Evolutionary conservation across 2,113 vertebrate species (phyloP).

Genomic region (Dolichotis patagonum): DNA sequence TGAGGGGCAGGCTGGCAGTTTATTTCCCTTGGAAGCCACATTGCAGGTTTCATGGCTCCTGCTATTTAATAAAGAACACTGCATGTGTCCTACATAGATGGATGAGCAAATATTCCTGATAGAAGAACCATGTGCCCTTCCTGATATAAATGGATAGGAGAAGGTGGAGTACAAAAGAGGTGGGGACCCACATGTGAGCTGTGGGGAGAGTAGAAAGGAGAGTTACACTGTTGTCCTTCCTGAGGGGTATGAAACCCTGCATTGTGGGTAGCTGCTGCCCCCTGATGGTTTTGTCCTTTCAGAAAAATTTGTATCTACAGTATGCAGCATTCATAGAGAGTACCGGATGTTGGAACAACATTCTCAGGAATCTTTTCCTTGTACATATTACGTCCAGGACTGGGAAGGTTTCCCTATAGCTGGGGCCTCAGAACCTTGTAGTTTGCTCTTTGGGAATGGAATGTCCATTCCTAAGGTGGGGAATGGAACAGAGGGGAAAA

Average conservation of each 20-base stretch:
- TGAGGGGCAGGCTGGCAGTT: conserved; percentile 51
- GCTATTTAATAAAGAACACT: conserved; percentile 75
- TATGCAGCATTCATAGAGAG: background rate
- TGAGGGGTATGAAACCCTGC: background rate
- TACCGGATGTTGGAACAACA: background rate
- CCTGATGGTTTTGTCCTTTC: conserved; percentile 68
- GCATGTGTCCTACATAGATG: conserved; percentile 66
- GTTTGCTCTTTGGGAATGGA: conserved; percentile 1
- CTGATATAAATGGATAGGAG: background rate
- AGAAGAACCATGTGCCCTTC: conserved; percentile 25
- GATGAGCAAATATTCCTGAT: conserved; percentile 70
- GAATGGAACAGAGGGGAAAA: background rate
- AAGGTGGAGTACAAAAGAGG: background rate
- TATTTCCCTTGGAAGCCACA: conserved; percentile 76
- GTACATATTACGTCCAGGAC: background rate
- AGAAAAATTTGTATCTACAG: background rate
- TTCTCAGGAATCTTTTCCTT: background rate
- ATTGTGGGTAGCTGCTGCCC: conserved; percentile 72
- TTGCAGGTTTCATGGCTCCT: background rate
- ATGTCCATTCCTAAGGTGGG: conserved; percentile 43
- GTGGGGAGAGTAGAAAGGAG: background rate
- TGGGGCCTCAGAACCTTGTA: background rate
- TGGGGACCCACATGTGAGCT: background rate
- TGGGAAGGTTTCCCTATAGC: background rate
- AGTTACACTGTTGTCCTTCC: background rate